phyloP scores from a whole-genome alignment of 2,113 vertebrate species.

The Cololabis saira region DNA sequence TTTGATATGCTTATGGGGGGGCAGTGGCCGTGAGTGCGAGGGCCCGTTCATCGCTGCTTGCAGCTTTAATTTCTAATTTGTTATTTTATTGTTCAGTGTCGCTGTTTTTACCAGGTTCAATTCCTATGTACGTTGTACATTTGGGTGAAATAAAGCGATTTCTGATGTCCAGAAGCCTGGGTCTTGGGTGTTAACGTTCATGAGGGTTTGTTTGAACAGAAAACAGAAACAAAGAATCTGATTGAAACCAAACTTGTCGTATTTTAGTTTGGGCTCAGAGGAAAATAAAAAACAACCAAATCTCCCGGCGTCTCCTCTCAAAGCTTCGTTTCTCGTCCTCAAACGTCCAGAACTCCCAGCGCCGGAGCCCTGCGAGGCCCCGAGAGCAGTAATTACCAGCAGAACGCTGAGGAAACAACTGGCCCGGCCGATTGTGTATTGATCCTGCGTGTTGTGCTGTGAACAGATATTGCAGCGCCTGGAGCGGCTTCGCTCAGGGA shows the following conservation, averaged over 20 bases:
- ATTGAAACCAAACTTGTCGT: background rate
- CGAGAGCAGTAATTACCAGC: constrained; percentile 59
- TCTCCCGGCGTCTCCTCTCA: background rate
- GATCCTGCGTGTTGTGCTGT: constrained; percentile 54
- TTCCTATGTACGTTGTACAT: too few species aligned
- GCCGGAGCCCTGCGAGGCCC: constrained; percentile 30
- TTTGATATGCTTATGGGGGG: too few species aligned
- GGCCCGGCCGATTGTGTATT: constrained; percentile 68
- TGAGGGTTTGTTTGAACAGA: too few species aligned
- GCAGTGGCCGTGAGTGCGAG: too few species aligned
- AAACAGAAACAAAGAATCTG: too few species aligned
- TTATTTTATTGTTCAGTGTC: too few species aligned
- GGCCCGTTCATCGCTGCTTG: too few species aligned
- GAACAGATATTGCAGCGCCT: constrained; percentile 20
- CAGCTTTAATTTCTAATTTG: too few species aligned
- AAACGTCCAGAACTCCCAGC: constrained; percentile 9
- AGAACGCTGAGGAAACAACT: constrained; percentile 46
- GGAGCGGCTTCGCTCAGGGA: background rate
- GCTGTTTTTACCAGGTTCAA: too few species aligned
- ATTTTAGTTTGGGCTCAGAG: background rate
- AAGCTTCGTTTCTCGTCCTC: constrained; percentile 5
- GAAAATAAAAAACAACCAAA: background rate
- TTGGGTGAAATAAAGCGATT: too few species aligned
- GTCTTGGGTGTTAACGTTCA: too few species aligned
- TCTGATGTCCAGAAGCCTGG: too few species aligned